Conservation (phyloP, 2,888 invertebrate species). For the Alviniconcha strummeri region DNA sequence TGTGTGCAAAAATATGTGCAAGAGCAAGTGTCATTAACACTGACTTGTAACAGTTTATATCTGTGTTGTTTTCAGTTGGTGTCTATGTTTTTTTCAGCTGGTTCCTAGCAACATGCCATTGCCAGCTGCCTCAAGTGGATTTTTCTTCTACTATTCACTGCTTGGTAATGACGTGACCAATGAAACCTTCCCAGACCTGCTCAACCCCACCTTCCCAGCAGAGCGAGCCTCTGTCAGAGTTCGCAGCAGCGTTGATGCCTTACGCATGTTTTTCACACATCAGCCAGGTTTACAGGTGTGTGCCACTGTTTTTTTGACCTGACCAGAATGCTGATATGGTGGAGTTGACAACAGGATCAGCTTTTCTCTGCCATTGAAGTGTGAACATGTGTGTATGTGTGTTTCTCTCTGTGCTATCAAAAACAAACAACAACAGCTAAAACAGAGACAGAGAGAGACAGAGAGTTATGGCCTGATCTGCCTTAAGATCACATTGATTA, state of each 20-base stretch:
- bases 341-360: too few species aligned
- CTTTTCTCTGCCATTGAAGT: too few species aligned
- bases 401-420: not conserved
- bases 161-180: constrained; percentile 74
- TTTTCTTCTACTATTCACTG: constrained; percentile 74
- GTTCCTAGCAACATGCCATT: constrained; percentile 66
- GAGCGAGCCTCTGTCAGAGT: constrained; percentile 74
- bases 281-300: constrained; percentile 72
- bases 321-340: too few species aligned
- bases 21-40: too few species aligned
- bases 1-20: too few species aligned
- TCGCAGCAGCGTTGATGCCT: constrained; percentile 67
- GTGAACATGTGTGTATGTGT: not conserved
- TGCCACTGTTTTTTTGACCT: not conserved
- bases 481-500: too few species aligned
- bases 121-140: constrained; percentile 64
- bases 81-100: constrained; percentile 53
- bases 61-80: not conserved
- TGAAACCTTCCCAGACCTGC: constrained; percentile 72
- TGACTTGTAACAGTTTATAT: too few species aligned
- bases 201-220: constrained; percentile 72
- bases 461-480: too few species aligned
- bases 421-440: too few species aligned
- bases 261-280: constrained; percentile 69
- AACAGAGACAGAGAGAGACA: too few species aligned